Percentiles rank a stretch among this genome's conserved stretches.
Evolutionary conservation across 2,888 invertebrate genomes (phyloP).

Genomic region (Nematopogon swammerdamellus): DNA sequence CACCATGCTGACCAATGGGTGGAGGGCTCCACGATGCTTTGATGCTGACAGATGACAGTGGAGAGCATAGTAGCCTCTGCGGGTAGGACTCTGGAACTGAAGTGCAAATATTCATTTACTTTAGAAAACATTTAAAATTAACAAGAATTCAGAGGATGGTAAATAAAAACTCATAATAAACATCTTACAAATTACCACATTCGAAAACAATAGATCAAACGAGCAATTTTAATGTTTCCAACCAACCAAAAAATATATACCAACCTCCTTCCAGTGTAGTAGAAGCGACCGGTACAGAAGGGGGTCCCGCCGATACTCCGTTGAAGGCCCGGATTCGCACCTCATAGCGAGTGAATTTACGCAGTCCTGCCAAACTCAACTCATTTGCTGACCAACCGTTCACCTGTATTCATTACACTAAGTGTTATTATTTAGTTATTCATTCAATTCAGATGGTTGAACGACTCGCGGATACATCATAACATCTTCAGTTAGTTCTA

Average conservation of each 20-base stretch:
- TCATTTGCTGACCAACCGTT: conserved; percentile 70
- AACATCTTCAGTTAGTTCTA: too few species aligned
- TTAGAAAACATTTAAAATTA: neutral
- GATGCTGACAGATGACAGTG: conserved; percentile 67
- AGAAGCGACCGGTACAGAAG: conserved; percentile 64
- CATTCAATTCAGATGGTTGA: too few species aligned
- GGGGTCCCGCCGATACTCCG: conserved; percentile 74
- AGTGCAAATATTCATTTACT: conserved; percentile 5
- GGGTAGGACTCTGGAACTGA: conserved; percentile 70
- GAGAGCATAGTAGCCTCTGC: conserved; percentile 61
- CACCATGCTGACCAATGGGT: conserved; percentile 61
- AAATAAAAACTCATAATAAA: too few species aligned
- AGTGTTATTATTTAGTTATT: too few species aligned
- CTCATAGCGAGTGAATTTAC: conserved; percentile 77
- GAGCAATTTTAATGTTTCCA: too few species aligned
- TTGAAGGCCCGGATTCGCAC: conserved; percentile 79
- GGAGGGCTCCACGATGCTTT: conserved; percentile 70
- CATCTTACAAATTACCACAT: too few species aligned
- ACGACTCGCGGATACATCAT: too few species aligned
- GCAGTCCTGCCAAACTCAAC: conserved; percentile 61
- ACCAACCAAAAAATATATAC: too few species aligned
- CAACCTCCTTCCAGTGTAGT: conserved; percentile 74
- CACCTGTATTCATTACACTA: conserved; percentile 40
- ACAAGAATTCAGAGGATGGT: too few species aligned
- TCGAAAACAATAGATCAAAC: too few species aligned